Percentiles rank a stretch among this genome's conserved stretches.
phyloP scores from a whole-genome alignment of 2,888 invertebrate genomes.

The Yponomeuta malinellus region DNA sequence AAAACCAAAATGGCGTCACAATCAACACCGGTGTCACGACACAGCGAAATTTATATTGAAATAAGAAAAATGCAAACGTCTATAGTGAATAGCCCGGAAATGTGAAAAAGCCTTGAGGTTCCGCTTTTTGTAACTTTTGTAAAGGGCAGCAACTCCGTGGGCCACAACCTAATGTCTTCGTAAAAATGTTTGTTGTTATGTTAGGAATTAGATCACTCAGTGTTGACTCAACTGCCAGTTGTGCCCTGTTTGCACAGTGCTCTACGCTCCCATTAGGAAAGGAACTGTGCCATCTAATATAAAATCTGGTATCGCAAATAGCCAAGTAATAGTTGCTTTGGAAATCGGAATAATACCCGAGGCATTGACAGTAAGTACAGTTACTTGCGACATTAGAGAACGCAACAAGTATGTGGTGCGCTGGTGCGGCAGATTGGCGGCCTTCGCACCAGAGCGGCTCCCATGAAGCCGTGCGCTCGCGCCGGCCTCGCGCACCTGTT shows the following conservation, averaged over 20 bases:
- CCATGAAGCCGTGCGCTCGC: conserved; percentile 38
- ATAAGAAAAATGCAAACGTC: too few species aligned
- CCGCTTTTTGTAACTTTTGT: neutral
- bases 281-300: neutral
- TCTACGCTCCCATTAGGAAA: neutral
- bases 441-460: conserved; percentile 41
- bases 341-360: neutral
- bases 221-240: neutral
- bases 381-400: conserved; percentile 14
- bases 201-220: neutral
- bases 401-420: conserved; percentile 11
- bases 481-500: conserved; percentile 61
- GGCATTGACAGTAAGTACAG: neutral
- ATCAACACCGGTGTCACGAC: too few species aligned
- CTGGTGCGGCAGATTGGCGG: conserved; percentile 27
- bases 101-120: neutral
- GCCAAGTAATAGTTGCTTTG: neutral
- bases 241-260: neutral
- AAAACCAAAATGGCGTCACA: too few species aligned
- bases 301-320: neutral
- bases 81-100: too few species aligned
- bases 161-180: neutral
- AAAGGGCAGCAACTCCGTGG: neutral
- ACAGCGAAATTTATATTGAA: too few species aligned
- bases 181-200: neutral